phyloP scores from a whole-genome alignment of 2,113 vertebrate species.

The Pteruthius melanotis region DNA sequence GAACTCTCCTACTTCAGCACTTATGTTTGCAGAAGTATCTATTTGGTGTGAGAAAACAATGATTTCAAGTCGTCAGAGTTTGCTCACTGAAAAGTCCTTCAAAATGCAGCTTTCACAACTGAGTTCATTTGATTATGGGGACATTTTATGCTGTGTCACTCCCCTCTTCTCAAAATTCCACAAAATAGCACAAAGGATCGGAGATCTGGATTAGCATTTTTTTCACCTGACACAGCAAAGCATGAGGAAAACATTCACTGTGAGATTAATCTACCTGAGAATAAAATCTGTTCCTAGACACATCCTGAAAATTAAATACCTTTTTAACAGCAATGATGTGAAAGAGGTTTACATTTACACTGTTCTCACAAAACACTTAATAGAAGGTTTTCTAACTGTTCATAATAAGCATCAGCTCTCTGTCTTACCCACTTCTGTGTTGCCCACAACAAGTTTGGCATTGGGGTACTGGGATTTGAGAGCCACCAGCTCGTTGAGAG shows the following conservation, averaged over 20 bases:
- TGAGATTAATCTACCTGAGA: not conserved
- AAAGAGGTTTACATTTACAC: not conserved
- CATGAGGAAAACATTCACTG: not conserved
- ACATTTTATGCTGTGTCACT: not conserved
- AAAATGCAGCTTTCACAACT: not conserved
- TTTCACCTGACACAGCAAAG: not conserved
- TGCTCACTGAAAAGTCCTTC: not conserved
- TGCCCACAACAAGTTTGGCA: slow-evolving; percentile 90
- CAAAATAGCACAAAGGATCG: not conserved
- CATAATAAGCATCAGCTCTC: not conserved
- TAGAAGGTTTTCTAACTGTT: not conserved
- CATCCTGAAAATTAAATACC: not conserved
- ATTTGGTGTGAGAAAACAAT: not conserved
- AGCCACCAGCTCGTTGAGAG: slow-evolving; percentile 77
- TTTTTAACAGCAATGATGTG: not conserved
- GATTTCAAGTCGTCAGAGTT: not conserved
- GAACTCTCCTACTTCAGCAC: not conserved
- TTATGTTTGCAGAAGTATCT: not conserved
- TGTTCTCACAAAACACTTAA: not conserved
- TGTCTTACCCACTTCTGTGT: slow-evolving; percentile 94
- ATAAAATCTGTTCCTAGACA: not conserved
- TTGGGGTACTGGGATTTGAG: slow-evolving; percentile 83
- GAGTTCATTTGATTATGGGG: not conserved
- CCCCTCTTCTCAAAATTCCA: not conserved
- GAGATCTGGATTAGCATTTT: not conserved